phyloP scores from a whole-genome alignment of 2,797 vertebrate genomes.

The Cirrhinus molitorella region DNA sequence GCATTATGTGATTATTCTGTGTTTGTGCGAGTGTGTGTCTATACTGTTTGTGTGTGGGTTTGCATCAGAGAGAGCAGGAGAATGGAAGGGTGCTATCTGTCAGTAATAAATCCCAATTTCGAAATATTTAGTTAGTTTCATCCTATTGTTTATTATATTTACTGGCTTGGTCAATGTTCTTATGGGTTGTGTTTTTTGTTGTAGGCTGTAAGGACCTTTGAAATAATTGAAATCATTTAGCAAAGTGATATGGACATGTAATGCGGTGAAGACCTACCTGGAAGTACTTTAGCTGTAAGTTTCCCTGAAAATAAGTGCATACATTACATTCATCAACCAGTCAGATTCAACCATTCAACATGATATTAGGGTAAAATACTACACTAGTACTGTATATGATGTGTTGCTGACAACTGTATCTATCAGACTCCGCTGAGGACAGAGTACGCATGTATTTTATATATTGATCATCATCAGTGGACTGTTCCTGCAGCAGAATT shows the following conservation, averaged over 20 bases:
- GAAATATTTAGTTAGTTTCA: background rate
- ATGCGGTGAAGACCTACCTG: too few relatives aligned
- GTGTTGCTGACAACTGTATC: background rate
- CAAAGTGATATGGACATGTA: too few relatives aligned
- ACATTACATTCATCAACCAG: too few relatives aligned
- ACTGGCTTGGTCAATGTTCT: too few relatives aligned
- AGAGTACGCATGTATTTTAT: background rate
- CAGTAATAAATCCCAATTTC: background rate
- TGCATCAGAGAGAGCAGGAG: background rate
- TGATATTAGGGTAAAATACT: too few relatives aligned
- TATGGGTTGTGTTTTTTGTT: too few relatives aligned
- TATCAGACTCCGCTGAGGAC: background rate
- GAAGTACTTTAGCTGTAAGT: too few relatives aligned
- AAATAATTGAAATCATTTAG: too few relatives aligned
- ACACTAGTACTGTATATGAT: background rate
- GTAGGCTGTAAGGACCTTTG: too few relatives aligned
- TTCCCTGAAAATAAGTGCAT: too few relatives aligned
- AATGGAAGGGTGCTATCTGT: background rate
- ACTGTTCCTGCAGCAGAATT: background rate
- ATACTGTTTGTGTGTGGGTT: background rate
- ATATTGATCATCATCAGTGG: background rate
- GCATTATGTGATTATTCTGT: background rate
- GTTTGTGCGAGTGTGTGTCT: background rate
- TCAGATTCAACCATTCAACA: too few relatives aligned
- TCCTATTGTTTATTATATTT: too few relatives aligned